Conservation (phyloP, 2,797 vertebrate species). For the Hoplostethus mediterraneus region DNA sequence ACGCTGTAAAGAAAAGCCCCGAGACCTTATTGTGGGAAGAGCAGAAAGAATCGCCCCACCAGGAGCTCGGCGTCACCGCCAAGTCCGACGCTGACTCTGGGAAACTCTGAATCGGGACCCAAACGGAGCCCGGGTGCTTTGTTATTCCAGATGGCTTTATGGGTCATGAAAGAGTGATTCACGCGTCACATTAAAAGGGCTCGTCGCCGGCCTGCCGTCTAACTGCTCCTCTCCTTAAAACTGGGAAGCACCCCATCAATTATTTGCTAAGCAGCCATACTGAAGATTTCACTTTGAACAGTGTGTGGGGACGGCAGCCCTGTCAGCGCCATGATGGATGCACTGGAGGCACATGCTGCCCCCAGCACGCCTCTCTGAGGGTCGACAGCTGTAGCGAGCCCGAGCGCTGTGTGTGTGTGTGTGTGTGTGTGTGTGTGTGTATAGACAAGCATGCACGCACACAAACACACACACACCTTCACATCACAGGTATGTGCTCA, state of each 20-base stretch:
- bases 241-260: conserved; percentile 81
- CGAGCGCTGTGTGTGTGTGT: conserved; percentile 7
- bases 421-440: conserved; percentile 31
- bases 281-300: conserved; percentile 83
- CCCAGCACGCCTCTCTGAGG: conserved; percentile 74
- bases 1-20: no score
- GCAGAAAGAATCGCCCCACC: no score
- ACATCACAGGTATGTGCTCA: conserved; percentile 25
- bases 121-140: conserved; percentile 55
- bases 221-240: conserved; percentile 74
- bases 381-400: conserved; percentile 65
- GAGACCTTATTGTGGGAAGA: no score
- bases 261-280: conserved; percentile 84
- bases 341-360: conserved; percentile 72
- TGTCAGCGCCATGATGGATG: conserved; percentile 82
- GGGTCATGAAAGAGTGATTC: conserved; percentile 80
- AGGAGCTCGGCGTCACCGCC: no score
- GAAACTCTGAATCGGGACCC: conserved; percentile 54
- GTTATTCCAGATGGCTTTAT: conserved; percentile 79
- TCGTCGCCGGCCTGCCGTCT: conserved; percentile 54
- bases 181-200: conserved; percentile 73
- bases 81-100: conserved; percentile 14
- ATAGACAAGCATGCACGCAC: neutral
- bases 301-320: conserved; percentile 76
- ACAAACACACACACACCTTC: neutral